Conservation (phyloP, 2,888 invertebrate genomes). For the Autographa gamma region DNA sequence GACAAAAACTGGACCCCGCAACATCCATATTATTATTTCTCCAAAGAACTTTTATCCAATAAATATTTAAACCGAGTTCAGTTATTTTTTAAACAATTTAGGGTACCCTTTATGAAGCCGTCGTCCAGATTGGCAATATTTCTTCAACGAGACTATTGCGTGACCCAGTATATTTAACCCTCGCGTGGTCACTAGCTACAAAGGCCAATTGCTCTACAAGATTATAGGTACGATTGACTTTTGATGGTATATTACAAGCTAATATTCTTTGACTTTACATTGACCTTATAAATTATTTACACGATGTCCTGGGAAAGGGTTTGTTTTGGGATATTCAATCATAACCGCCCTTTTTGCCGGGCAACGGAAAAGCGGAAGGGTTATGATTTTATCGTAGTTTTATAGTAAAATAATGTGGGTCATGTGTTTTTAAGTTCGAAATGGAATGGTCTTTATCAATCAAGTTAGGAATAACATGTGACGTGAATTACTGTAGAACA, state of each 20-base stretch:
- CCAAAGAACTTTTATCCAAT: background rate
- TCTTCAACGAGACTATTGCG: conserved; percentile 57
- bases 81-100: conserved; percentile 8
- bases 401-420: background rate
- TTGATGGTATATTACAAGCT: conserved; percentile 35
- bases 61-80: background rate
- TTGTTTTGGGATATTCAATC: conserved; percentile 16
- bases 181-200: conserved; percentile 48
- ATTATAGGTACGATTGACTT: conserved; percentile 41
- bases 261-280: conserved; percentile 30
- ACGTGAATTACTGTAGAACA: too few relatives aligned
- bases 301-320: conserved; percentile 32
- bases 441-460: too few relatives aligned
- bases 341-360: background rate
- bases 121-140: conserved; percentile 44
- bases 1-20: background rate
- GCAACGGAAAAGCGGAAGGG: background rate
- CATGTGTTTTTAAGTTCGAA: too few relatives aligned
- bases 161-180: conserved; percentile 49
- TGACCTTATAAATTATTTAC: conserved; percentile 35
- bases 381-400: background rate
- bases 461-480: too few relatives aligned
- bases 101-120: conserved; percentile 21
- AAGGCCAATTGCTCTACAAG: conserved; percentile 49
- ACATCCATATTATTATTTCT: background rate